A percentile compares a stretch with the other conserved stretches of the same genome.
Evolutionary conservation across 2,888 invertebrate species (phyloP).

Genomic region (Ormyrus pomaceus): DNA sequence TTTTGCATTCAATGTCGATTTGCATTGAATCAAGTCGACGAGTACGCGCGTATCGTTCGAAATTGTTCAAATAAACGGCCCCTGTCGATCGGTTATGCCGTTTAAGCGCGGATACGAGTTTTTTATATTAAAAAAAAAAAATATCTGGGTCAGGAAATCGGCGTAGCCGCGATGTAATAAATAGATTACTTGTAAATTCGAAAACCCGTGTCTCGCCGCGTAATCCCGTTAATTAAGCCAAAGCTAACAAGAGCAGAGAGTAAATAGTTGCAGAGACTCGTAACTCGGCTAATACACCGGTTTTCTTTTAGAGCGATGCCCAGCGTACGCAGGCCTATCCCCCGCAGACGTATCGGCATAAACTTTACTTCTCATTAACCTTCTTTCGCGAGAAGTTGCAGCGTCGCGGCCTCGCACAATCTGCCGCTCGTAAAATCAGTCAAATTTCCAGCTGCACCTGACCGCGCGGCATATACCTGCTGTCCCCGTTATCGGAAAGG

Average conservation of each 20-base stretch:
- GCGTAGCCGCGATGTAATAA: background rate
- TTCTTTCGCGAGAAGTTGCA: constrained; percentile 6
- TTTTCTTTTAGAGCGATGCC: constrained; percentile 2
- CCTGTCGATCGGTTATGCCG: too few species aligned
- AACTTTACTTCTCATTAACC: constrained; percentile 51
- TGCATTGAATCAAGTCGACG: constrained; percentile 47
- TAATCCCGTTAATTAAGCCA: constrained; percentile 34
- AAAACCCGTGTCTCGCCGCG: constrained; percentile 3
- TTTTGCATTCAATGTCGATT: constrained; percentile 55
- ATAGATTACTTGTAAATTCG: background rate
- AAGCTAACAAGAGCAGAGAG: constrained; percentile 33
- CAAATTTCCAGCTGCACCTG: background rate
- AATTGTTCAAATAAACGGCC: constrained; percentile 11
- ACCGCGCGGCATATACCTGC: background rate
- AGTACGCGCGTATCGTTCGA: constrained; percentile 1
- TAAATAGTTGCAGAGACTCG: background rate
- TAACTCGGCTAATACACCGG: constrained; percentile 9
- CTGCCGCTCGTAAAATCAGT: background rate
- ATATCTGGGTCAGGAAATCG: background rate
- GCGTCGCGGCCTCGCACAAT: background rate
- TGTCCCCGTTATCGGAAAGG: background rate
- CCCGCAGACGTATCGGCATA: constrained; percentile 23
- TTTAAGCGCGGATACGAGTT: background rate
- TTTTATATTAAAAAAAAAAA: background rate
- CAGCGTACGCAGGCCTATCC: background rate